Conservation (phyloP, 2,797 vertebrate species). For the Eospalax fontanierii region DNA sequence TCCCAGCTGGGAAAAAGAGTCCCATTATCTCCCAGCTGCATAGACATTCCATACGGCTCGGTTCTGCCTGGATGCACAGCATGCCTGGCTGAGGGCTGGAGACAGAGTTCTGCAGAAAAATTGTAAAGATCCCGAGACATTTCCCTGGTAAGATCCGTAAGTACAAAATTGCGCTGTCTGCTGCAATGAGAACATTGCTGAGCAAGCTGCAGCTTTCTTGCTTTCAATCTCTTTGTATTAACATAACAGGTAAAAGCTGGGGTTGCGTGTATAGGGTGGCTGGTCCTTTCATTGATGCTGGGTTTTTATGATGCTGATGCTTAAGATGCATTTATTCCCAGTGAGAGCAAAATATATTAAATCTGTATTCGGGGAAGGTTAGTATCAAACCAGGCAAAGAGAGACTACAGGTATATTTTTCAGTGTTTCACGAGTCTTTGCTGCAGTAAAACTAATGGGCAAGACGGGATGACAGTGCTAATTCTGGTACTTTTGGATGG, state of each 20-base stretch:
- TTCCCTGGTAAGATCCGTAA: conserved; percentile 87
- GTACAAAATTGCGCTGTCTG: conserved; percentile 84
- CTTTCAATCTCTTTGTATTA: conserved; percentile 81
- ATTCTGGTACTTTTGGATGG: conserved; percentile 81
- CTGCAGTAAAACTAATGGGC: conserved; percentile 83
- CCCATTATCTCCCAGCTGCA: conserved; percentile 91
- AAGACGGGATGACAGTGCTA: conserved; percentile 86
- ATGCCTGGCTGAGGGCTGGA: conserved; percentile 88
- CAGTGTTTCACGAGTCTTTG: conserved; percentile 54
- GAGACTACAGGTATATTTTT: conserved; percentile 80
- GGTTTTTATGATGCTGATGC: conserved; percentile 70
- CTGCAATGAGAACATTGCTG: conserved; percentile 82
- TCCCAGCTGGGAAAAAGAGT: conserved; percentile 90
- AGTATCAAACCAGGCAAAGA: conserved; percentile 57
- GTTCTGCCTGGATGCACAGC: conserved; percentile 92
- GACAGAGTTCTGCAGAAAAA: conserved; percentile 86
- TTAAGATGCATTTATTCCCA: conserved; percentile 39
- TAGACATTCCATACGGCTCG: conserved; percentile 89
- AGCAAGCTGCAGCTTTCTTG: conserved; percentile 75
- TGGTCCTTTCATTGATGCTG: conserved; percentile 71
- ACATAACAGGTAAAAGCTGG: conserved; percentile 78
- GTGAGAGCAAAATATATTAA: background rate
- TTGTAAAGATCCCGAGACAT: conserved; percentile 83
- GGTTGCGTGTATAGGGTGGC: conserved; percentile 23
- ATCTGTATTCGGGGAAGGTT: conserved; percentile 75